A percentile compares a stretch with the other conserved stretches of the same genome.
These are phyloP conservation scores for Pollenia amentaria DNA, from an alignment of 2,888 invertebrate genomes.

Conservation along the genomic window DNA sequence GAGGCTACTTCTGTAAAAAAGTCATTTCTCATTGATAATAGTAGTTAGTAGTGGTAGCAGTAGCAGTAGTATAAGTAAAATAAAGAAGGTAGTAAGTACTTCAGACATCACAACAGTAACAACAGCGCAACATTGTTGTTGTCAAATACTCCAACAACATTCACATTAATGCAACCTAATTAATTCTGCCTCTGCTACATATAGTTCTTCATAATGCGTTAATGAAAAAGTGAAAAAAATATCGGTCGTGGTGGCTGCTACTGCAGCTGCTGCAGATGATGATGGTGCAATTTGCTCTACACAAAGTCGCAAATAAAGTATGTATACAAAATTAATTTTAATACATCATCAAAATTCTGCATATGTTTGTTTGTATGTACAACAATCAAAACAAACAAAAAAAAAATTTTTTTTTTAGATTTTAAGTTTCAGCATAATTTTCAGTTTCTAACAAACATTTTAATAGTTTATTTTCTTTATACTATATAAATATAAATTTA, in stretches of 20 bases:
- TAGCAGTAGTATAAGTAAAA: slow-evolving; percentile 40
- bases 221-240: slow-evolving; percentile 14
- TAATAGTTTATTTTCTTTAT: slow-evolving; percentile 18
- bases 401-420: slow-evolving; percentile 59
- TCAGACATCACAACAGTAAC: slow-evolving; percentile 67
- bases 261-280: slow-evolving; percentile 26
- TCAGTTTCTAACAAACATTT: slow-evolving; percentile 17
- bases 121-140: slow-evolving; percentile 39
- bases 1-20: slow-evolving; percentile 64
- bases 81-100: background rate
- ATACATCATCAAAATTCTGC: slow-evolving; percentile 33
- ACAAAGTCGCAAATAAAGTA: slow-evolving; percentile 77
- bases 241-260: too few relatives aligned
- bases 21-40: slow-evolving; percentile 57
- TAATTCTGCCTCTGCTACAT: slow-evolving; percentile 28
- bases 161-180: slow-evolving; percentile 57
- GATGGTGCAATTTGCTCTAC: slow-evolving; percentile 72
- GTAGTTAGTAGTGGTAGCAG: slow-evolving; percentile 11
- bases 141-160: slow-evolving; percentile 22
- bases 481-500: slow-evolving; percentile 2
- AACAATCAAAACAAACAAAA: too few relatives aligned
- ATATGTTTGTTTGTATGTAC: slow-evolving; percentile 26
- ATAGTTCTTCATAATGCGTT: slow-evolving; percentile 31
- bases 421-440: slow-evolving; percentile 45
- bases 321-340: slow-evolving; percentile 28